phyloP scores from a whole-genome alignment of 2,888 invertebrate species.

The Amblyteles armatorius region DNA sequence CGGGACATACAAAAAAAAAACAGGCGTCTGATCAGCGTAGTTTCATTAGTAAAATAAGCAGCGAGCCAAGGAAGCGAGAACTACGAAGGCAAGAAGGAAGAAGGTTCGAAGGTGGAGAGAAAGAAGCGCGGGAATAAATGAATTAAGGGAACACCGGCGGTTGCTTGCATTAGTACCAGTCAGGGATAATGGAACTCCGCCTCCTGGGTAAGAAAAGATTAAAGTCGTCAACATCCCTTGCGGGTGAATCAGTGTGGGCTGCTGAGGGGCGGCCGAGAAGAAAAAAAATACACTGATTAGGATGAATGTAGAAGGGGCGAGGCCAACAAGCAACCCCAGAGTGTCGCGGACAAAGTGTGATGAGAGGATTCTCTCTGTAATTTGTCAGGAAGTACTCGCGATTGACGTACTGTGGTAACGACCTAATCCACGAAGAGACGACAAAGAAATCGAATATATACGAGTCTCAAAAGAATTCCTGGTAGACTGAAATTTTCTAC shows the following conservation, averaged over 20 bases:
- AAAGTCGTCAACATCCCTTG: slow-evolving; percentile 17
- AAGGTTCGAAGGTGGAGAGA: neutral
- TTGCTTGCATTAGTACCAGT: slow-evolving; percentile 30
- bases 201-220: slow-evolving; percentile 24
- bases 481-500: slow-evolving; percentile 48
- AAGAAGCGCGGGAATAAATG: slow-evolving; percentile 3
- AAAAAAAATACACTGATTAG: slow-evolving; percentile 28
- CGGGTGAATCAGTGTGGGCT: slow-evolving; percentile 27
- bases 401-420: neutral
- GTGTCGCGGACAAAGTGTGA: slow-evolving; percentile 47
- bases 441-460: neutral
- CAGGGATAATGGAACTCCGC: slow-evolving; percentile 52
- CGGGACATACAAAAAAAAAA: neutral
- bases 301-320: neutral
- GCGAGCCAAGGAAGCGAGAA: neutral
- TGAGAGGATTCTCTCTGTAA: slow-evolving; percentile 36
- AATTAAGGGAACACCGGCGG: slow-evolving; percentile 19
- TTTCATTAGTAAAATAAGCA: slow-evolving; percentile 49
- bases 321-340: neutral
- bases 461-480: slow-evolving; percentile 18
- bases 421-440: neutral
- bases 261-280: neutral
- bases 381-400: slow-evolving; percentile 11
- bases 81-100: neutral
- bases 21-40: slow-evolving; percentile 15